phyloP scores from a whole-genome alignment of 2,797 vertebrate species.

The Mormyrus proboscirostris region DNA sequence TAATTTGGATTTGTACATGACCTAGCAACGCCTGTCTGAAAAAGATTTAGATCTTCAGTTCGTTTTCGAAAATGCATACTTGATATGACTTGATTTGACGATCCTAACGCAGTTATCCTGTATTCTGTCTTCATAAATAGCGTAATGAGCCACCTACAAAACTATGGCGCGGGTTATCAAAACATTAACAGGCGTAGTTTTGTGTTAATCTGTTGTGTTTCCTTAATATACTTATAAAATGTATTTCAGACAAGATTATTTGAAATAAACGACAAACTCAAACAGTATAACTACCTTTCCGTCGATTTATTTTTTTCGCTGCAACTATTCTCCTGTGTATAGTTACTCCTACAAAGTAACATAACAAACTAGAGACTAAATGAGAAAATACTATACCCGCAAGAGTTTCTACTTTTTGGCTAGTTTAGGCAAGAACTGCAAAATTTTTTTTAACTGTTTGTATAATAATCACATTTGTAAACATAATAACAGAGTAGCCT shows the following conservation, averaged over 20 bases:
- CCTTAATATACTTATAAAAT: neutral
- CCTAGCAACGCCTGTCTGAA: neutral
- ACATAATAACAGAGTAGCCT: conserved; percentile 34
- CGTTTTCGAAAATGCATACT: neutral
- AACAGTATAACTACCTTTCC: neutral
- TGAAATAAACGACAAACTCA: neutral
- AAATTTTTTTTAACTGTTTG: neutral
- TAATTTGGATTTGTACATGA: neutral
- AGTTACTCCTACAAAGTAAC: neutral
- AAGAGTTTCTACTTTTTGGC: neutral
- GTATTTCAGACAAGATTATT: neutral
- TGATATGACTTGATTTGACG: neutral
- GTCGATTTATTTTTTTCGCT: neutral
- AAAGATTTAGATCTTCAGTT: neutral
- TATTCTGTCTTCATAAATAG: neutral
- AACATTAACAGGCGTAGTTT: neutral
- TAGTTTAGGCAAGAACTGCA: neutral
- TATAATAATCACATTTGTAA: conserved; percentile 14
- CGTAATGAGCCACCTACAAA: neutral
- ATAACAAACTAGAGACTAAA: neutral
- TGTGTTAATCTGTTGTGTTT: neutral
- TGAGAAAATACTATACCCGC: neutral
- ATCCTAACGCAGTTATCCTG: neutral
- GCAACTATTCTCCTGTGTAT: neutral
- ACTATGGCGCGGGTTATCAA: neutral